Evolutionary conservation across 2,113 vertebrate species (phyloP).

Genomic region (Salvelinus fontinalis): DNA sequence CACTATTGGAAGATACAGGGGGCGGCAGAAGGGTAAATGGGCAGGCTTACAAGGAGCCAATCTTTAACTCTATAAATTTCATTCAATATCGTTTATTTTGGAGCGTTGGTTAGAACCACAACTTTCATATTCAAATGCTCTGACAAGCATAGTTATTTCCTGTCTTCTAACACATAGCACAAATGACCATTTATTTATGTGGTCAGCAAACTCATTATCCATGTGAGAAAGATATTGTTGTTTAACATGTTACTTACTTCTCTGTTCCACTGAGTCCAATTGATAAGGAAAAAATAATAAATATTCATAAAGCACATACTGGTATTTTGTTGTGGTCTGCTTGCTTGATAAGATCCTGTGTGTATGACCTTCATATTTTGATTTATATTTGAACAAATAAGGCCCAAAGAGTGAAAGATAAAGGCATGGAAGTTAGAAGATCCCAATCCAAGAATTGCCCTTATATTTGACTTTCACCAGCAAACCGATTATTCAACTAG

Average conservation of each 20-base stretch:
- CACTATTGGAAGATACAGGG: constrained; percentile 52
- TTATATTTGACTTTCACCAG: background rate
- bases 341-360: background rate
- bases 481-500: no score
- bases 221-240: background rate
- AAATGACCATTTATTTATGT: background rate
- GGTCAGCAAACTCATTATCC: background rate
- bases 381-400: background rate
- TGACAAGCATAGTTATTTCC: background rate
- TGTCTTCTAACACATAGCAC: background rate
- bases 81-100: constrained; percentile 2
- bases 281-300: no score
- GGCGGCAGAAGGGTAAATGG: constrained; percentile 33
- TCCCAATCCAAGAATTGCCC: background rate
- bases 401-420: background rate
- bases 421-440: background rate
- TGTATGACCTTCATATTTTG: background rate
- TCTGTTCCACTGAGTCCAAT: no score
- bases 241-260: no score
- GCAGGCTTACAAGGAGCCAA: constrained; percentile 28
- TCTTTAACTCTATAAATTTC: constrained; percentile 37
- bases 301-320: background rate
- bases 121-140: background rate
- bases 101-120: background rate
- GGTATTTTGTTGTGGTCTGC: background rate